phyloP scores from a whole-genome alignment of 2,888 invertebrate species.

The Leucoma salicis region DNA sequence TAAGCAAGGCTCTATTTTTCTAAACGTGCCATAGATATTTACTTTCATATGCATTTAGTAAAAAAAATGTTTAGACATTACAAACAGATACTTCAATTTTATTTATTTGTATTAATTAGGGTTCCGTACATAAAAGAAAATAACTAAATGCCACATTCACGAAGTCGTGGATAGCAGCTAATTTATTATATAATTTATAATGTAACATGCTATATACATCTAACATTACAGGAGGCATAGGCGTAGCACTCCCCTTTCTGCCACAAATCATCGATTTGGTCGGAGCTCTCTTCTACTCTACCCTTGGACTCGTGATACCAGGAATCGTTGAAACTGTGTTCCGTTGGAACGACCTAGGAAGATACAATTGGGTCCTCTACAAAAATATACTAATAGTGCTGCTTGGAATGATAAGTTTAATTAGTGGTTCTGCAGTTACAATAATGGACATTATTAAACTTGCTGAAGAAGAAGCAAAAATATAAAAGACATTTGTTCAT shows the following conservation, averaged over 20 bases:
- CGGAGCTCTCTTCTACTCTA: conserved; percentile 84
- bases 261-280: conserved; percentile 76
- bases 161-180: too few relatives aligned
- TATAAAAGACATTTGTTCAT: neutral
- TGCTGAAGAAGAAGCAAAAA: conserved; percentile 61
- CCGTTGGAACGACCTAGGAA: conserved; percentile 86
- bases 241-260: conserved; percentile 84
- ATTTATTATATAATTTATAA: too few relatives aligned
- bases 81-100: too few relatives aligned
- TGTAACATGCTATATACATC: too few relatives aligned
- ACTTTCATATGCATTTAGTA: too few relatives aligned
- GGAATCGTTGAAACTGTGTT: conserved; percentile 88
- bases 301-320: conserved; percentile 89
- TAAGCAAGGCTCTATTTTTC: too few relatives aligned
- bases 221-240: conserved; percentile 82
- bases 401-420: conserved; percentile 84
- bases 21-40: too few relatives aligned
- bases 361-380: conserved; percentile 85
- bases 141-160: too few relatives aligned
- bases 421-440: conserved; percentile 82
- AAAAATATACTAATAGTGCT: conserved; percentile 85
- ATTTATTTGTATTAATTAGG: too few relatives aligned
- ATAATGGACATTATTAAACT: conserved; percentile 57
- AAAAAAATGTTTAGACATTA: too few relatives aligned
- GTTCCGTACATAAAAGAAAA: too few relatives aligned